Evolutionary conservation across 2,888 invertebrate species (phyloP).

Genomic region (Drosophila nr. medialis): DNA sequence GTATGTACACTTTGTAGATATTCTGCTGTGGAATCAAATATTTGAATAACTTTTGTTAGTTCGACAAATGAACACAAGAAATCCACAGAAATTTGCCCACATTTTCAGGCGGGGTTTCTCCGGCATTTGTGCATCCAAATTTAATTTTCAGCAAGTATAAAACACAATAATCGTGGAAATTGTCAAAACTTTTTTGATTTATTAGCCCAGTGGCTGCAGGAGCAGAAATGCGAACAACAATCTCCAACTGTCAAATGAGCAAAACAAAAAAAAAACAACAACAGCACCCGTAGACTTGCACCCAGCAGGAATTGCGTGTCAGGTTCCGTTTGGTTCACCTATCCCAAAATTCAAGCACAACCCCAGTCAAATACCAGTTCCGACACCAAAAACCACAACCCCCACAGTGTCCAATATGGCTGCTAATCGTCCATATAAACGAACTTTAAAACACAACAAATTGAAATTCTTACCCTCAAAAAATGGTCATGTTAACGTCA

Average conservation of each 20-base stretch:
- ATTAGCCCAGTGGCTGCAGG: conserved; percentile 47
- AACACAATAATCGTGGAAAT: conserved; percentile 63
- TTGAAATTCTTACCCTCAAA: conserved; percentile 42
- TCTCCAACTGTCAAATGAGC: conserved; percentile 42
- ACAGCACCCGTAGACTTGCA: conserved; percentile 21
- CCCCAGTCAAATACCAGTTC: neutral
- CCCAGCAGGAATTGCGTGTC: conserved; percentile 13
- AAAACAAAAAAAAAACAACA: conserved; percentile 40
- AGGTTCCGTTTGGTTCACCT: conserved; percentile 17
- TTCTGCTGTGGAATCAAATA: neutral
- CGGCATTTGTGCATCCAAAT: conserved; percentile 37
- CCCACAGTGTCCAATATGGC: conserved; percentile 9
- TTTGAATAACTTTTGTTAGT: conserved; percentile 9
- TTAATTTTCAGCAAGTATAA: conserved; percentile 34
- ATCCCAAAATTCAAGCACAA: neutral
- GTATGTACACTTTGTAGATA: neutral
- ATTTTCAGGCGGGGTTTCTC: conserved; percentile 4
- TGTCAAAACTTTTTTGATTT: conserved; percentile 77
- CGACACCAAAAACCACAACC: neutral
- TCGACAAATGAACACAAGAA: conserved; percentile 1
- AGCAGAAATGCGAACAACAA: conserved; percentile 29
- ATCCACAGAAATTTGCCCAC: conserved; percentile 7
- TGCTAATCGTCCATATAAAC: conserved; percentile 49
- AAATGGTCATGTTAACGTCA: conserved; percentile 31
- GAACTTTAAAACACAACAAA: conserved; percentile 56